Evolutionary conservation across 1,140 invertebrate species (phyloP).

Genomic region (Lethrus apterus): DNA sequence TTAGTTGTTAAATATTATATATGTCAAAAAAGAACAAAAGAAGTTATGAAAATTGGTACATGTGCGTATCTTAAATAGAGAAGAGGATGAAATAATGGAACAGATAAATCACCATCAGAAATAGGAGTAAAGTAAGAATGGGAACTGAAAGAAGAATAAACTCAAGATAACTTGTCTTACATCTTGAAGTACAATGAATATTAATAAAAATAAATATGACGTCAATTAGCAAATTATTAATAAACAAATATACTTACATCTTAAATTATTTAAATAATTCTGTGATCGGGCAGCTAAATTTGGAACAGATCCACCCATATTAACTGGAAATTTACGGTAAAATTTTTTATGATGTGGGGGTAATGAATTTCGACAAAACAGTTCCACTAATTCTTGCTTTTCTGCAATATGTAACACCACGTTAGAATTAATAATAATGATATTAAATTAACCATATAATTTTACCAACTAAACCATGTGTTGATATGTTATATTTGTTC

Average conservation of each 20-base stretch:
- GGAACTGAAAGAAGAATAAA: no score
- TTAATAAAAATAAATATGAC: no score
- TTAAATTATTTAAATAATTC: slow-evolving; percentile 22
- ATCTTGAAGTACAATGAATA: no score
- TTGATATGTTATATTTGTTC: slow-evolving; percentile 37
- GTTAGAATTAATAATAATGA: slow-evolving; percentile 1
- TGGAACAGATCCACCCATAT: slow-evolving; percentile 30
- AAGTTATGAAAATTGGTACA: no score
- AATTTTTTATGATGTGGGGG: slow-evolving; percentile 33
- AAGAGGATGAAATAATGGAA: no score
- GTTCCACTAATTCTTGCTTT: slow-evolving; percentile 36
- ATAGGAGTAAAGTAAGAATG: no score
- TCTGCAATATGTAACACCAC: slow-evolving; percentile 25
- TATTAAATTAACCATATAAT: background rate
- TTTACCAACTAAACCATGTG: slow-evolving; percentile 36
- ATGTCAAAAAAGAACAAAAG: no score
- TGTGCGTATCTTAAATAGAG: no score
- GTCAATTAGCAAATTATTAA: no score
- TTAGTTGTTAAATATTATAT: no score
- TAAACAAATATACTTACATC: slow-evolving; percentile 12
- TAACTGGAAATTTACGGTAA: slow-evolving; percentile 27
- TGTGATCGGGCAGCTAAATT: slow-evolving; percentile 24
- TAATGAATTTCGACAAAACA: slow-evolving; percentile 33
- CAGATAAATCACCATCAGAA: no score
- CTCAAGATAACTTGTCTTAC: no score